phyloP scores from a whole-genome alignment of 2,888 invertebrate species.

The Hyppa rectilinea region DNA sequence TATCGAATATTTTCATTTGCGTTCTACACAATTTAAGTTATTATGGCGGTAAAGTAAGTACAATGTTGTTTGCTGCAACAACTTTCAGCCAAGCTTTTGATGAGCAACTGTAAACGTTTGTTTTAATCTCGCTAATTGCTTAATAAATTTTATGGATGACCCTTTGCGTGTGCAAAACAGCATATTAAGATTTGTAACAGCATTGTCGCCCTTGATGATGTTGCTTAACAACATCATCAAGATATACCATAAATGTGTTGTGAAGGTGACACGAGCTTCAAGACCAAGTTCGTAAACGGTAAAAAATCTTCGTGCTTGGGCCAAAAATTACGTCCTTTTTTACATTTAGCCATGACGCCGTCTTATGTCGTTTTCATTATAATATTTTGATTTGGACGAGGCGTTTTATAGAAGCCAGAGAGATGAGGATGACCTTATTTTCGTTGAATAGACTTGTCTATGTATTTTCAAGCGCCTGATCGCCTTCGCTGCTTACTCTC shows the following conservation, averaged over 20 bases:
- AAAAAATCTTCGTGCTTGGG: conserved; percentile 49
- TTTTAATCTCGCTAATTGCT: conserved; percentile 79
- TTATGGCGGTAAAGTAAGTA: background rate
- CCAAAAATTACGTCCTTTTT: conserved; percentile 46
- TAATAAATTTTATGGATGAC: conserved; percentile 69
- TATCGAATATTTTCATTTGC: background rate
- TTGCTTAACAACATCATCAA: conserved; percentile 35
- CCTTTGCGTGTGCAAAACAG: conserved; percentile 76
- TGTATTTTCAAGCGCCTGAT: conserved; percentile 57
- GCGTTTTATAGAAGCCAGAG: conserved; percentile 37
- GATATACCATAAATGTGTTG: conserved; percentile 44
- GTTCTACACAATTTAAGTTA: background rate
- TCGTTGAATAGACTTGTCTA: conserved; percentile 62
- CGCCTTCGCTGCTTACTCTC: conserved; percentile 59
- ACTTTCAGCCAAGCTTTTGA: conserved; percentile 25
- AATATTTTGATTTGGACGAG: conserved; percentile 63
- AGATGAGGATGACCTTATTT: conserved; percentile 66
- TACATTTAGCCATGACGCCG: conserved; percentile 43
- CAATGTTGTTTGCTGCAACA: background rate
- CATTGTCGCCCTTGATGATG: conserved; percentile 46
- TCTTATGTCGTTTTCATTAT: conserved; percentile 53
- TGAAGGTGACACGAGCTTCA: conserved; percentile 51
- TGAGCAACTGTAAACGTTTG: conserved; percentile 54
- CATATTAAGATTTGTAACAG: conserved; percentile 66
- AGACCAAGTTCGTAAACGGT: conserved; percentile 43